Base-by-base conservation (phyloP, 2,113 vertebrate species). In the Hiodon tergisus region DNA sequence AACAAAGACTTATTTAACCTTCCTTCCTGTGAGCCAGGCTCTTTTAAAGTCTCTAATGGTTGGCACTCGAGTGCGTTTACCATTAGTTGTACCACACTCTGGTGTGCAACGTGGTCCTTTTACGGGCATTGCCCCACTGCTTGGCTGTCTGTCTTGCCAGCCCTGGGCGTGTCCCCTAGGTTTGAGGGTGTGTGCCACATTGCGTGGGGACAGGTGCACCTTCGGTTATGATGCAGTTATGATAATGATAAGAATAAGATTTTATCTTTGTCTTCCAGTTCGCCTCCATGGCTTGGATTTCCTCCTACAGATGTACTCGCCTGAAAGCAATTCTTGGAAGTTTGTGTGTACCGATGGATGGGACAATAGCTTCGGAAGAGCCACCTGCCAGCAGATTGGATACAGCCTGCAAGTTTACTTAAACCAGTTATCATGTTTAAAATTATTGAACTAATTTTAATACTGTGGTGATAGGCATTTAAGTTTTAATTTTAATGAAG, bases 321-420 rank as follows among this genome's bases (percentile, higher is more conserved):
- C 79, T 8, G 10, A 61, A n/a, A 79, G 50, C n/a, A n/a, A 73
- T 4, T 67, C 2, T 1, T 92, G 90, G 89, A 63, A 84, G 74
- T 79, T 81, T 0, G 85, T 92, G 61, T 92, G 90, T 68, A 79
- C 83, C 0, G 82, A 88, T 0, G 50, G 75, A 58, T 92, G 88
- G 88, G 8, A 80, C 16, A 0, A 85, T 68, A 55, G 55, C 62
- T 72, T 80, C 2, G 86, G 82, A 8, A 82, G 13, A 48, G 58
- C 66, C 5, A 78, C 76, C 0, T 92, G 90, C 76, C 57, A 70
- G 76, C 74, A 85, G 61, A 84, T 91, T 0, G 89, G 90, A 57
- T 89, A 87, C 74, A 57, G 6, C 0, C 84, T 84, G 90, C 91
- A 55, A 68, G 78, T 46, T 50, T 6, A 13, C 51, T 65, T 5